Base-by-base conservation (phyloP, 30 jellyfish, hydroid and myxozoan genomes). In the Mastigias papua region DNA sequence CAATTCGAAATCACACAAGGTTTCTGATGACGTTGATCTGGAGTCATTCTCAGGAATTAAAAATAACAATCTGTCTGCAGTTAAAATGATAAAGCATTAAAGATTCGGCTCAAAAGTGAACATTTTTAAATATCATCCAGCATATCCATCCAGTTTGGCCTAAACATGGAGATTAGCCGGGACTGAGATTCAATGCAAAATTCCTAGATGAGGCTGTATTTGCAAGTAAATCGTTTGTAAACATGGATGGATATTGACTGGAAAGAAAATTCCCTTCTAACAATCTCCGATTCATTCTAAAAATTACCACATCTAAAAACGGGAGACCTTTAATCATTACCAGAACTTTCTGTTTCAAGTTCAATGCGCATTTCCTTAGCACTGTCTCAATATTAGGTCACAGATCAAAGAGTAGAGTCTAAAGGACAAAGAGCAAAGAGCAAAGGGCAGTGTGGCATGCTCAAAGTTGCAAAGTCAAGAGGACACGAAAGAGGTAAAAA, bases 51-150 rank as follows among this genome's bases (percentile, higher is more conserved):
- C 60, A 46, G 60, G 13, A 46, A 6, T 46, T n/a, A n/a, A 46
- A 46, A 46, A 46, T 46, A 65, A 65, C 77, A 26, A 65, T 65
- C 13, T 22, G 28, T 65, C 77, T 65, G 32, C 77, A 65, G 46
- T 65, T 65, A 65, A 65, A 22, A 65, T 21, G 22, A 22, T 65
- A 65, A 17, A 65, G 35, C 22, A 16, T 46, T 46, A 46, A 46
- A 46, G 13, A 16, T 46, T 46, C 16, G 60, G 60, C 60, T 46
- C 60, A 16, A 46, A 46, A 46, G 8, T 65, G 17, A 65, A 65
- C 17, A 65, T 65, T 35, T 26, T 65, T 65, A 65, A 25, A 26
- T 21, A 32, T n/a, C 77, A 20, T 21, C 10, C 27, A 65, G 35
- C 35, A 64, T n/a, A n/a, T 16, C 60, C 60, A 46, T 46, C 60